phyloP scores from a whole-genome alignment of 1,140 invertebrate species.

The Pseudomyrmex dendroicus region DNA sequence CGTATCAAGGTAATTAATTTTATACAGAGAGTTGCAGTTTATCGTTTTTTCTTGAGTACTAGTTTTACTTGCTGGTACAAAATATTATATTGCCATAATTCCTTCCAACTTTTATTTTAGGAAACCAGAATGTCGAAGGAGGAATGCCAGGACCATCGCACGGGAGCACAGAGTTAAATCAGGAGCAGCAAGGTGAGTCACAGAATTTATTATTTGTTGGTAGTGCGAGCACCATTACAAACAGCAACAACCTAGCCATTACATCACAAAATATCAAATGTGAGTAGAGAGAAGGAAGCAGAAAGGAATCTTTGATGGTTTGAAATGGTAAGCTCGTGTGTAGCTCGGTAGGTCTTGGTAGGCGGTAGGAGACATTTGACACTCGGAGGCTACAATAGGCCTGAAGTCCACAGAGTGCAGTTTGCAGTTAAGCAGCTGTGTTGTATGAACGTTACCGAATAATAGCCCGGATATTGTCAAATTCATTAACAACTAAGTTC shows the following conservation, averaged over 20 bases:
- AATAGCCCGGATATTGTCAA: slow-evolving; percentile 62
- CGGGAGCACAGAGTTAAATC: slow-evolving; percentile 81
- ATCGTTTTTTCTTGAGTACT: background rate
- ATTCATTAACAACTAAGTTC: slow-evolving; percentile 76
- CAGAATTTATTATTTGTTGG: slow-evolving; percentile 76
- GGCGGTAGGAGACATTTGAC: slow-evolving; percentile 85
- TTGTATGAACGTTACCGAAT: slow-evolving; percentile 81
- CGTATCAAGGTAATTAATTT: slow-evolving; percentile 80
- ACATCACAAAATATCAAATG: slow-evolving; percentile 83
- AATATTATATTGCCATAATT: slow-evolving; percentile 1
- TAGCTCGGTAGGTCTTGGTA: slow-evolving; percentile 85
- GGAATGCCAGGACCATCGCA: slow-evolving; percentile 83
- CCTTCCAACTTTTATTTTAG: slow-evolving; percentile 65
- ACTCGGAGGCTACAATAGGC: slow-evolving; percentile 81
- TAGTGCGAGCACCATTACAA: slow-evolving; percentile 86
- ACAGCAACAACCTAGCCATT: slow-evolving; percentile 86
- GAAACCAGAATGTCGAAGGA: slow-evolving; percentile 80
- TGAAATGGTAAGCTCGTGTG: slow-evolving; percentile 86
- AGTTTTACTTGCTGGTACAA: background rate
- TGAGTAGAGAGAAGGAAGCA: slow-evolving; percentile 82
- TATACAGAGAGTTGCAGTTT: background rate
- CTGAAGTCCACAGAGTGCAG: slow-evolving; percentile 84
- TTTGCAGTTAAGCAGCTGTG: slow-evolving; percentile 83
- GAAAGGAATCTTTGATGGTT: slow-evolving; percentile 82
- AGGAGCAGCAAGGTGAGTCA: slow-evolving; percentile 84